phyloP scores from a whole-genome alignment of 2,113 vertebrate genomes.

The Rhynchomys soricoides region DNA sequence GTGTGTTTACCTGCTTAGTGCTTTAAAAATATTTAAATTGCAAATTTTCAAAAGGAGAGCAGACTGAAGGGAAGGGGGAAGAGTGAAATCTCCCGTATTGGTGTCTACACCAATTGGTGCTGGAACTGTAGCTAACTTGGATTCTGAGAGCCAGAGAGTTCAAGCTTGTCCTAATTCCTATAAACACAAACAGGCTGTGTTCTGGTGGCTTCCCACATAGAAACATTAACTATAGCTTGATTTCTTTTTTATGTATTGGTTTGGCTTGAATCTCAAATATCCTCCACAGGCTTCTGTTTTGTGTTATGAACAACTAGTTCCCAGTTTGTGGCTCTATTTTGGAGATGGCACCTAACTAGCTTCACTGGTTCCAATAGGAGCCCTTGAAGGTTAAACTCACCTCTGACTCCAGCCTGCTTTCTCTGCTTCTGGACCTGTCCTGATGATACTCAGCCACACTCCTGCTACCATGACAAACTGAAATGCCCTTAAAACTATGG shows the following conservation, averaged over 20 bases:
- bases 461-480: not conserved
- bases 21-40: not conserved
- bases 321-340: not conserved
- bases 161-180: not conserved
- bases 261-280: not conserved
- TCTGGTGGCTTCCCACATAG: not conserved
- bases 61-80: not conserved
- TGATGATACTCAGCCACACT: not conserved
- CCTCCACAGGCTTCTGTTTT: not conserved
- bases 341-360: not conserved
- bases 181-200: not conserved
- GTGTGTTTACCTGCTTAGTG: not conserved
- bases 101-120: not conserved
- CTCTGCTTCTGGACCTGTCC: not conserved
- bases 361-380: not conserved
- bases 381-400: not conserved
- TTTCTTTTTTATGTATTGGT: slow-evolving; percentile 20
- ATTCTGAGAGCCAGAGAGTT: not conserved
- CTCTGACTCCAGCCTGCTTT: not conserved
- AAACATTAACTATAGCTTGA: not conserved
- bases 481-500: not conserved
- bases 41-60: not conserved
- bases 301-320: not conserved
- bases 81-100: not conserved
- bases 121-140: not conserved